Evolutionary conservation across 2,113 vertebrate species (phyloP), one percentile per base, ranked within the genome.

Genomic region (Nesoenas mayeri): DNA sequence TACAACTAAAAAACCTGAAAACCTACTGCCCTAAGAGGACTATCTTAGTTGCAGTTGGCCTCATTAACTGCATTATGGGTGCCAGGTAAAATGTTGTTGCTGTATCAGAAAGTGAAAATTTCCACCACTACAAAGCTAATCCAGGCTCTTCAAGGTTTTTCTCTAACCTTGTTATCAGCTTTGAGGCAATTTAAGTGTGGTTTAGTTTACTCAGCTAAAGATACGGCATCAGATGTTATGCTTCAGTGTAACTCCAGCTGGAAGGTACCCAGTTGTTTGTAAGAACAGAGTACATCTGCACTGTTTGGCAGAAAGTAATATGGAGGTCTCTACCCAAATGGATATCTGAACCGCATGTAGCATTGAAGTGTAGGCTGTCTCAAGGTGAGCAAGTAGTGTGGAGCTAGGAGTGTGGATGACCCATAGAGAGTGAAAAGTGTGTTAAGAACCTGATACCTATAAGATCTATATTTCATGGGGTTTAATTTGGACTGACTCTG

Each of bases 301-400:
- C 9, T n/a, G 2, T 51, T 34, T 74, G 32, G 25, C 34, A 88
- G 6, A 18, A 20, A 38, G 32, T 4, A 21, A 29, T 24, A 32
- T 61, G 58, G 69, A 75, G 12, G 44, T 19, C 20, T 79, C 51
- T 71, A 38, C 19, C 57, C 21, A 56, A 56, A 53, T 4, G 70
- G 3, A 2, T 44, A 9, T 19, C 57, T n/a, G 32, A 56, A 22
- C 13, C 18, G 56, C 32, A 9, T 6, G 34, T 21, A 29, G 9
- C 38, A 50, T 0, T 54, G 34, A 65, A 74, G 15, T 17, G 60
- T 14, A 56, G 15, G 12, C 18, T 79, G 17, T 28, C 17, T 83
- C 34, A 44, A 17, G 0, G 0, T 34, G 17, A 75, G 17, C 12
- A 73, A 31, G 28, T 34, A 26, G 9, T 10, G 20, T 21, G 50